Conservation (phyloP, 1,140 invertebrate species). For the Aphelinus certus region DNA sequence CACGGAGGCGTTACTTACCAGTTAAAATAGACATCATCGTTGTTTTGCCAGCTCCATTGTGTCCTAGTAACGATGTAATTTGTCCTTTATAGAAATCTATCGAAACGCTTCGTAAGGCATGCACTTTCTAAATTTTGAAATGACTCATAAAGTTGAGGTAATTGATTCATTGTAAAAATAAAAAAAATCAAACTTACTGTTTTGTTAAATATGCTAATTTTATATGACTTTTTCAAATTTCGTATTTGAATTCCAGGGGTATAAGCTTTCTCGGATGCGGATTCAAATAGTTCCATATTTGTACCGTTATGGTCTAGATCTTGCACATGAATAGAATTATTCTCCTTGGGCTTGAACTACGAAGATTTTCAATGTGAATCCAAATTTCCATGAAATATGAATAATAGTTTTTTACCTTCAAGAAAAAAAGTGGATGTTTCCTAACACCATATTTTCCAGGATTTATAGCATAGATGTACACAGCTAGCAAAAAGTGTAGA, state of each 20-base stretch:
- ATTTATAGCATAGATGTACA: slow-evolving; percentile 67
- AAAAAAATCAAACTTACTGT: slow-evolving; percentile 46
- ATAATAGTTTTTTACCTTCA: slow-evolving; percentile 53
- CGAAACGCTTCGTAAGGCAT: slow-evolving; percentile 60
- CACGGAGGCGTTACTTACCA: slow-evolving; percentile 50
- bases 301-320: slow-evolving; percentile 46
- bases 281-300: slow-evolving; percentile 55
- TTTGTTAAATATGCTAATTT: slow-evolving; percentile 47
- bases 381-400: not conserved
- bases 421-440: slow-evolving; percentile 67
- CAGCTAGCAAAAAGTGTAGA: slow-evolving; percentile 63
- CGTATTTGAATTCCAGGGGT: slow-evolving; percentile 60
- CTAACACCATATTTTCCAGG: slow-evolving; percentile 67
- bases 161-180: not conserved
- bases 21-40: slow-evolving; percentile 78
- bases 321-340: slow-evolving; percentile 47
- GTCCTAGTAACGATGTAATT: slow-evolving; percentile 79
- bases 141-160: not conserved
- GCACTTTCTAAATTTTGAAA: slow-evolving; percentile 41
- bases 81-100: slow-evolving; percentile 73
- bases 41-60: slow-evolving; percentile 85
- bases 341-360: slow-evolving; percentile 46
- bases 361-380: not conserved
- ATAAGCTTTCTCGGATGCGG: slow-evolving; percentile 41
- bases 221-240: slow-evolving; percentile 59